Base-by-base conservation (phyloP, 2,113 vertebrate species). In the Siphamia tubifer region DNA sequence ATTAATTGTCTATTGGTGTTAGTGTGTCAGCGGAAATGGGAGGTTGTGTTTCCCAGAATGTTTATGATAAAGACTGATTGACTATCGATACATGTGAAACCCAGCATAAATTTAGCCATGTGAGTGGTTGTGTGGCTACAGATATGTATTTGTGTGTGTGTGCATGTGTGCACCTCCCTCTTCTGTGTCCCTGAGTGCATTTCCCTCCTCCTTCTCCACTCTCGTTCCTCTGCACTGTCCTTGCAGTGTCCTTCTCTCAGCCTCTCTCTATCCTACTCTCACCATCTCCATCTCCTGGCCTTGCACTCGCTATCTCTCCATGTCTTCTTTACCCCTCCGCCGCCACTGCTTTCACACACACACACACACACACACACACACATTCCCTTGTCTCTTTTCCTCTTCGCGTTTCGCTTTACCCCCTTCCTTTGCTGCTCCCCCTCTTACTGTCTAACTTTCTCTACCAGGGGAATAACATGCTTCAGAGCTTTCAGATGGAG, bases 201-300 rank as follows among this genome's bases (percentile, higher is more conserved):
- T 77, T 64, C 61, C 77, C 72, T 85, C 81, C 80, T 85, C 82
- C 77, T 76, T 32, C 84, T 80, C 49, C 62, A 65, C 60, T 70
- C 72, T 64, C 65, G 65, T 85, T 72, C 66, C 79, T 83, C 89
- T 84, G 89, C 89, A 91, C 83, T 91, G 89, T 86, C 89, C 89
- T 91, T 91, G 87, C 72, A 60, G 72, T 85, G 89, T 87, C 89
- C 89, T 90, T 88, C 82, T 81, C 70, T 56, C 63, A 57, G 65
- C 74, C 56, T 84, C 67, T 48, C 56, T 71, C 66, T 62, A 70
- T 77, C 74, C 79, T 42, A 27, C 72, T 68, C 79, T 77, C 74
- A 30, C 80, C 80, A 74, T 83, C 77, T 87, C 76, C 74, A 65
- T 84, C 82, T 90, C 66, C 71, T 34, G 71, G 69, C 65, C 78